These are phyloP conservation scores for Leptobrachium leishanense DNA, from an alignment of 2,113 vertebrate genomes.

Conservation along the genomic window DNA sequence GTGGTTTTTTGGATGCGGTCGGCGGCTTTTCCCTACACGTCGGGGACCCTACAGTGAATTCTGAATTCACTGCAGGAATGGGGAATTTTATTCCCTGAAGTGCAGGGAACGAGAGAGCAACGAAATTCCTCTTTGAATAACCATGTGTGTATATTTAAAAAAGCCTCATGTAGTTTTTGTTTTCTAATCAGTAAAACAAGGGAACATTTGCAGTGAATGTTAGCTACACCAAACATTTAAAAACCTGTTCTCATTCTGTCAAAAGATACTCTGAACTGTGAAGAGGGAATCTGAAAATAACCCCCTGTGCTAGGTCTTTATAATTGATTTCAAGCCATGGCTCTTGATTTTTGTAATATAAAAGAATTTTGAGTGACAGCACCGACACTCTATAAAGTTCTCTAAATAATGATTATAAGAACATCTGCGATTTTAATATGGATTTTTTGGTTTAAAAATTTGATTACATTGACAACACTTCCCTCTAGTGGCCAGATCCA, in stretches of 20 bases:
- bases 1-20: too few relatives aligned
- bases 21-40: too few relatives aligned
- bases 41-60: too few relatives aligned
- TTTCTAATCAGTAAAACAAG: background rate
- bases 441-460: background rate
- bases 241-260: slow-evolving; percentile 31
- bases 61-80: too few relatives aligned
- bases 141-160: background rate
- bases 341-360: slow-evolving; percentile 35
- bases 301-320: slow-evolving; percentile 15
- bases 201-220: background rate
- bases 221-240: slow-evolving; percentile 5
- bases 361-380: slow-evolving; percentile 28
- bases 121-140: background rate
- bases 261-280: slow-evolving; percentile 31
- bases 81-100: too few relatives aligned
- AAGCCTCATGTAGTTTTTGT: background rate
- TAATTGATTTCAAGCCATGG: slow-evolving; percentile 29
- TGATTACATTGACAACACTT: slow-evolving; percentile 27
- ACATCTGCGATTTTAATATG: slow-evolving; percentile 35
- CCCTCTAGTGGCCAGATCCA: slow-evolving; percentile 24
- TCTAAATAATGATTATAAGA: slow-evolving; percentile 44
- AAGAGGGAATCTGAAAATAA: slow-evolving; percentile 24
- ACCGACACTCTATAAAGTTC: slow-evolving; percentile 29
- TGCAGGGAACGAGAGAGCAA: too few relatives aligned